Evolutionary conservation across 2,113 vertebrate species (phyloP), one percentile per base, ranked within the genome.

Genomic region (Calidris pugnax): DNA sequence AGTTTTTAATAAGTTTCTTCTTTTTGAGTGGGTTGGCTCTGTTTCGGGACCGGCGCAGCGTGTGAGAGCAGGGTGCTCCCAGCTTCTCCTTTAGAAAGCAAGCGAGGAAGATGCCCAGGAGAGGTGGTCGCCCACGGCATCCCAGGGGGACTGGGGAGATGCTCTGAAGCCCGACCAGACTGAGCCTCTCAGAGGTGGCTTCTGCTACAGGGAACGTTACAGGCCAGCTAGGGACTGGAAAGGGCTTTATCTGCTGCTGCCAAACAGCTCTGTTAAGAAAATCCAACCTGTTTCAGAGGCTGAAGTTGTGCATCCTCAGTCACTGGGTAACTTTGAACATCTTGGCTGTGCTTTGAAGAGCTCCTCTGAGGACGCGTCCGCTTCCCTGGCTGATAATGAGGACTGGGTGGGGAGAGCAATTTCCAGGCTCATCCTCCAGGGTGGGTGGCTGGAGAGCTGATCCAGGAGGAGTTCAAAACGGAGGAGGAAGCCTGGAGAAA

Each of bases 81-180:
- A 63, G 15, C 12, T 86, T 48, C 7, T 23, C 20, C 75, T 86
- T 59, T 1, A 2, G 73, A 63, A 84, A 86, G 48, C 27, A 60
- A 50, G 55, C 2, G 5, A 90, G 47, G 23, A 89, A 75, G 60
- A 51, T 76, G 6, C 19, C 30, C 10, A 15, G 60, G 23, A 35
- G 57, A 55, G 7, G 21, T 53, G 23, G 32, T 62, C 0, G 0
- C 12, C 1, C 51, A 8, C 2, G 1, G 35, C 35, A 69, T 68
- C 39, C 0, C 0, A 3, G 16, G 15, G 23, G 12, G 10, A 22
- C 18, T 1, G 1, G 18, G 19, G 48, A 43, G 23, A 28, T 90
- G 48, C 33, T 90, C 66, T 84, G 80, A 95, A 92, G 14, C 33
- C 35, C 2, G 3, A 4, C 12, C 26, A 87, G 48, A 53, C 43